Conservation (phyloP, 2,888 invertebrate genomes). For the Drosophila cognata region DNA sequence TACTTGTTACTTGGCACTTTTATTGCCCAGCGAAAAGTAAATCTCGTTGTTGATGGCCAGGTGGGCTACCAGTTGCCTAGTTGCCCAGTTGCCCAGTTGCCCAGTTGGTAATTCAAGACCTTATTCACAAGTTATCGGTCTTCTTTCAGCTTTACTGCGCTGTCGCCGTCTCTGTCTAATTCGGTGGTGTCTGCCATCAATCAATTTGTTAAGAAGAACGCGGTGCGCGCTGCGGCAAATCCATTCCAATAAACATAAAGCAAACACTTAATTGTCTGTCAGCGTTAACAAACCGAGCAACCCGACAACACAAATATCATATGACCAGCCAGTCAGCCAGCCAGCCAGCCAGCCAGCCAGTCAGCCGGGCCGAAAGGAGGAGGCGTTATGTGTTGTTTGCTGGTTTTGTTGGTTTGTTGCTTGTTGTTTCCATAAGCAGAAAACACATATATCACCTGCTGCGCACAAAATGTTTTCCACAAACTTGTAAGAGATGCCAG, state of each 20-base stretch:
- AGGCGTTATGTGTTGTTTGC: conserved; percentile 56
- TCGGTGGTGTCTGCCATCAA: conserved; percentile 68
- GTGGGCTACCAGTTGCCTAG: conserved; percentile 56
- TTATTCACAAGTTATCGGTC: conserved; percentile 52
- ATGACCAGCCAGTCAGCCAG: conserved; percentile 56
- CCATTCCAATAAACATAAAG: conserved; percentile 81
- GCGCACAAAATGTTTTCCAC: conserved; percentile 79
- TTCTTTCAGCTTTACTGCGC: background rate
- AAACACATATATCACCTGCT: conserved; percentile 80
- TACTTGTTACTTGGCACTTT: conserved; percentile 56
- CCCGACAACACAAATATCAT: conserved; percentile 78
- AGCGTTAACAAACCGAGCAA: conserved; percentile 79
- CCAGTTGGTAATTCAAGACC: conserved; percentile 49
- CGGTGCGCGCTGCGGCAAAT: conserved; percentile 55
- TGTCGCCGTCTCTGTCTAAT: conserved; percentile 8
- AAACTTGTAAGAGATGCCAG: conserved; percentile 79
- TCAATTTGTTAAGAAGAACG: conserved; percentile 76
- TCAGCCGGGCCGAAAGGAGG: conserved; percentile 40
- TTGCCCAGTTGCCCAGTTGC: conserved; percentile 42
- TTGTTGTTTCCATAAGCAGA: conserved; percentile 61
- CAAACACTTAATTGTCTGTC: conserved; percentile 82
- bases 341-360: background rate
- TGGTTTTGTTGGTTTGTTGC: conserved; percentile 29
- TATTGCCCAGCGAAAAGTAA: conserved; percentile 68
- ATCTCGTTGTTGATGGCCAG: conserved; percentile 56